These are phyloP conservation scores for Cossypha heuglini DNA, from an alignment of 2,797 vertebrate species.

Conservation along the genomic window DNA sequence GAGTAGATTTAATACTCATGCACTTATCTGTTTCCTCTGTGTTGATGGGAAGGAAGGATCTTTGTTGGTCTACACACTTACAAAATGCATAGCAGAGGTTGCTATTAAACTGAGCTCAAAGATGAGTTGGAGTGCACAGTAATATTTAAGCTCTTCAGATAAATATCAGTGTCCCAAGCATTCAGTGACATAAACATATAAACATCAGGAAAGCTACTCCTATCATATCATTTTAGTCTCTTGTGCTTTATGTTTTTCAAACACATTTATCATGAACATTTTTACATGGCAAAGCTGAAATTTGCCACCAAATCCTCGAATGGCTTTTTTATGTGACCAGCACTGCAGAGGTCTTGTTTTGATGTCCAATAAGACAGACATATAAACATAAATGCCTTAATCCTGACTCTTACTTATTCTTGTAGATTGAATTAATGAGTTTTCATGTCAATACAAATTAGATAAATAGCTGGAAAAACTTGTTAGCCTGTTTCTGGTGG, in stretches of 20 bases:
- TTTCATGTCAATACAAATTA: conserved; percentile 48
- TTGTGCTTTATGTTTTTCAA: not conserved
- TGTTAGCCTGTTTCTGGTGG: conserved; percentile 7
- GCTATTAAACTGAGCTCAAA: not conserved
- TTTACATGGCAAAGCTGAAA: not conserved
- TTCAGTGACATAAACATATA: not conserved
- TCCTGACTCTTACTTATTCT: not conserved
- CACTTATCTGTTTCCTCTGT: not conserved
- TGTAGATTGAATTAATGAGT: conserved; percentile 25
- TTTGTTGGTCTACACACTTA: not conserved
- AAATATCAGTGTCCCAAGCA: not conserved
- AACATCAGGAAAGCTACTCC: not conserved
- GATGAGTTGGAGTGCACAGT: not conserved
- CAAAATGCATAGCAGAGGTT: not conserved
- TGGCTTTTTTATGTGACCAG: conserved; percentile 20
- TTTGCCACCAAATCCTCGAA: not conserved
- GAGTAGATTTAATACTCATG: not conserved
- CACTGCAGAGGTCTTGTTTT: not conserved
- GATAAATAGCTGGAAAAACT: conserved; percentile 45
- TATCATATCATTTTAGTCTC: not conserved
- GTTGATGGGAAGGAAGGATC: not conserved
- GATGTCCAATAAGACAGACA: not conserved
- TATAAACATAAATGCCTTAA: not conserved
- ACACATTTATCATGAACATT: not conserved
- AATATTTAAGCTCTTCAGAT: not conserved